A percentile compares a stretch with the other conserved stretches of the same genome.
These are phyloP conservation scores for Tipula vernalis DNA, from an alignment of 2,888 invertebrate species.

Conservation along the genomic window DNA sequence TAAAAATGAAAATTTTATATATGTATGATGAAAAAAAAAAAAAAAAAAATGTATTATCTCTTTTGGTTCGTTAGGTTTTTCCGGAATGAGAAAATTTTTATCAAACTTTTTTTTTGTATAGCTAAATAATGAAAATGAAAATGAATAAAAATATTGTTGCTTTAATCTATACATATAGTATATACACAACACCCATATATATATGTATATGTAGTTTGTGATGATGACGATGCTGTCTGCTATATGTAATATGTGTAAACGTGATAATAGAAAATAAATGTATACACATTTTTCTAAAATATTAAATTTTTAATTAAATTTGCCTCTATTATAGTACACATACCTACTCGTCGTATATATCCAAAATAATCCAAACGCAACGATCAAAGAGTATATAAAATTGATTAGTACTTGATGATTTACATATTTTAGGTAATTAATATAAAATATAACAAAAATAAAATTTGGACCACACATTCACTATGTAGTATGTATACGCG, in stretches of 20 bases:
- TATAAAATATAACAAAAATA: neutral
- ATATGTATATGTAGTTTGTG: neutral
- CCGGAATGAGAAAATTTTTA: neutral
- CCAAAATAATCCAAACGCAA: neutral
- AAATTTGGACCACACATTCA: neutral
- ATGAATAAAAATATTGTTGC: neutral
- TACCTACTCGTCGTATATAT: neutral
- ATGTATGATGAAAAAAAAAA: neutral
- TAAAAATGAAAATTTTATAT: neutral
- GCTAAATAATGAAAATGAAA: neutral
- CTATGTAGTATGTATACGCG: neutral
- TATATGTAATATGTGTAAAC: neutral
- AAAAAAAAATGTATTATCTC: neutral
- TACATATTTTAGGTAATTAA: neutral
- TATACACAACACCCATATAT: neutral
- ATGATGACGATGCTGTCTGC: neutral
- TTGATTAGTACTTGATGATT: neutral
- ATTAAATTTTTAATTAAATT: neutral
- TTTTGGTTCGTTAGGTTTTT: conserved; percentile 10
- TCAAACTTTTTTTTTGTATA: neutral
- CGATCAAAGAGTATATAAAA: neutral
- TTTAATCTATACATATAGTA: neutral
- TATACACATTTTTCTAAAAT: neutral
- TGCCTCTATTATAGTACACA: neutral
- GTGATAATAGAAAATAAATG: conserved; percentile 7